These are phyloP conservation scores for Cephus pulcher DNA, from an alignment of 2,888 invertebrate species.

Conservation along the genomic window DNA sequence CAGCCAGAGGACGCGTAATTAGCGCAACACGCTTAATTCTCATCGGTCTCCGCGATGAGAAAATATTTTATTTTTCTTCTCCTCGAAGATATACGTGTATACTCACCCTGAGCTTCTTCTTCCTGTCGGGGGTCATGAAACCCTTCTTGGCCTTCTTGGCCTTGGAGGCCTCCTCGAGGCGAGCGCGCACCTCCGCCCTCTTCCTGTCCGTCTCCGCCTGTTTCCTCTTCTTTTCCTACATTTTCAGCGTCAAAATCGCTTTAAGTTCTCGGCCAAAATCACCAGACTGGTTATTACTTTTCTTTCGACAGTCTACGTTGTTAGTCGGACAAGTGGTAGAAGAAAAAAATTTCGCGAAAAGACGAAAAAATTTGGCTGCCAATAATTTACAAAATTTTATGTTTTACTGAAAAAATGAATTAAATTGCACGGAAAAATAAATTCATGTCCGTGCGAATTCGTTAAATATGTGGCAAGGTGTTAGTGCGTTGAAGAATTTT, in stretches of 20 bases:
- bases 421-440: no score
- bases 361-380: no score
- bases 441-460: no score
- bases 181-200: constrained; percentile 98
- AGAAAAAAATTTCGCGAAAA: not conserved
- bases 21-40: not conserved
- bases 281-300: constrained; percentile 1
- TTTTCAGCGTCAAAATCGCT: constrained; percentile 32
- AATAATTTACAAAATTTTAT: no score
- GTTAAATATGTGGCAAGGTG: no score
- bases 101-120: constrained; percentile 99
- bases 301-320: not conserved
- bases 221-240: constrained; percentile 96
- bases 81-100: not conserved
- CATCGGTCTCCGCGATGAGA: no score
- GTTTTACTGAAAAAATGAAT: no score
- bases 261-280: not conserved
- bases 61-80: no score
- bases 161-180: constrained; percentile 98
- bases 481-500: no score
- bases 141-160: constrained; percentile 99
- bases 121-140: constrained; percentile 99
- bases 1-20: constrained; percentile 12
- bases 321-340: not conserved
- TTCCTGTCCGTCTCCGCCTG: constrained; percentile 98